Percentiles rank a stretch among this genome's conserved stretches.
Evolutionary conservation across 1,140 invertebrate genomes (phyloP).

Genomic region (Lerema accius): DNA sequence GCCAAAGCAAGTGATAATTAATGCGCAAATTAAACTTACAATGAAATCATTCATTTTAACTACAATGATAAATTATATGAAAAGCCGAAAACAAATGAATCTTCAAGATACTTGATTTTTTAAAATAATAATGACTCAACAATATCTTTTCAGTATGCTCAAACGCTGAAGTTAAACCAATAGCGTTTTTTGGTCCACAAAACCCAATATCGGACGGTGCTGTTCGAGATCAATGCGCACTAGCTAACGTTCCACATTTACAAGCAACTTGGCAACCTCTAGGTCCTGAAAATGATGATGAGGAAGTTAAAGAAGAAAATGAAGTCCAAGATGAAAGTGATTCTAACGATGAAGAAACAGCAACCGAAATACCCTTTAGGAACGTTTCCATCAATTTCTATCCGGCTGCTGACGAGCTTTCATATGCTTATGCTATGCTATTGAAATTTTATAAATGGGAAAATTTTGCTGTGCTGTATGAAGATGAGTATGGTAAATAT

Average conservation of each 20-base stretch:
- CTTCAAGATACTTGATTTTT: too few relatives aligned
- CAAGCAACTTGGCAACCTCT: conserved; percentile 87
- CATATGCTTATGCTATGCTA: conserved; percentile 86
- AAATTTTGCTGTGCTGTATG: conserved; percentile 87
- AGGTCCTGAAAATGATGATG: conserved; percentile 54
- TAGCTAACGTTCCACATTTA: conserved; percentile 88
- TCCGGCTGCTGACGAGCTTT: conserved; percentile 86
- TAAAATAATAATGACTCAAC: too few relatives aligned
- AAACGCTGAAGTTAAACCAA: conserved; percentile 83
- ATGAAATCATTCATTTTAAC: too few relatives aligned
- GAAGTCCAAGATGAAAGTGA: conserved; percentile 31
- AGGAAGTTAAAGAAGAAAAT: conserved; percentile 32
- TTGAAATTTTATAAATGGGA: conserved; percentile 88
- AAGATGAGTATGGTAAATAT: conserved; percentile 82
- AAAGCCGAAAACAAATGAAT: too few relatives aligned
- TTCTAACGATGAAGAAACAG: conserved; percentile 20
- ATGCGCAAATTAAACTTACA: background rate
- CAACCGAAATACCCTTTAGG: conserved; percentile 43
- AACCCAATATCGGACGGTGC: conserved; percentile 85
- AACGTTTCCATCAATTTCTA: conserved; percentile 85
- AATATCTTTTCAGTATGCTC: conserved; percentile 84
- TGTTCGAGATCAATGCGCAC: conserved; percentile 87
- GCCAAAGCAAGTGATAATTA: conserved; percentile 2
- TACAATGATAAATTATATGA: too few relatives aligned
- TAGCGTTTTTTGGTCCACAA: conserved; percentile 90